These are phyloP conservation scores for Cyclura pinguis DNA, from an alignment of 2,797 vertebrate genomes.

Conservation along the genomic window DNA sequence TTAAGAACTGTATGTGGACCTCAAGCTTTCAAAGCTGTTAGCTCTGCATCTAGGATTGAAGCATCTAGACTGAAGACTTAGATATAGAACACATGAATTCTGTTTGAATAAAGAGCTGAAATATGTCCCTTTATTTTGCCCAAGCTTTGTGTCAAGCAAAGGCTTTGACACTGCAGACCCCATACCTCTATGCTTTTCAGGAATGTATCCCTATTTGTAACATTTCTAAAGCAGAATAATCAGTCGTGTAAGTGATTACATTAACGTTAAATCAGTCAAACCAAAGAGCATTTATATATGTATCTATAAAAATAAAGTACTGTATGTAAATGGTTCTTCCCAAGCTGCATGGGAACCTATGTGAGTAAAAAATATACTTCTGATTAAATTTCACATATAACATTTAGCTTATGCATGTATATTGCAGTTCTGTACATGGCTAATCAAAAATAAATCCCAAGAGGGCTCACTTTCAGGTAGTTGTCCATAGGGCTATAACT, in stretches of 20 bases:
- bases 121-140: conserved; percentile 17
- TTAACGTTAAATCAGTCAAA: not conserved
- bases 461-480: not conserved
- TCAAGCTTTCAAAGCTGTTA: not conserved
- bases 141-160: fast-evolving
- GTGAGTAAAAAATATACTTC: not conserved
- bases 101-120: not conserved
- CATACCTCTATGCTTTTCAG: conserved; percentile 23
- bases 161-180: conserved; percentile 4
- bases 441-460: not conserved
- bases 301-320: not conserved
- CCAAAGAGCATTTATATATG: not conserved
- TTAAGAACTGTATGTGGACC: not conserved
- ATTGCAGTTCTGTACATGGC: not conserved
- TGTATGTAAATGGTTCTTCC: not conserved
- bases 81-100: not conserved
- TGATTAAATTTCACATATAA: not conserved
- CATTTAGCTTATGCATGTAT: not conserved
- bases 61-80: not conserved
- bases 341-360: not conserved
- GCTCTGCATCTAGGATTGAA: not conserved
- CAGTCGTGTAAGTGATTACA: not conserved
- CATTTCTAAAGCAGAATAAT: not conserved
- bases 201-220: not conserved
- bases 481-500: not conserved